Percentiles rank a stretch among this genome's conserved stretches.
Evolutionary conservation across 2,888 invertebrate species (phyloP).

Genomic region (Petrolisthes cinctipes): DNA sequence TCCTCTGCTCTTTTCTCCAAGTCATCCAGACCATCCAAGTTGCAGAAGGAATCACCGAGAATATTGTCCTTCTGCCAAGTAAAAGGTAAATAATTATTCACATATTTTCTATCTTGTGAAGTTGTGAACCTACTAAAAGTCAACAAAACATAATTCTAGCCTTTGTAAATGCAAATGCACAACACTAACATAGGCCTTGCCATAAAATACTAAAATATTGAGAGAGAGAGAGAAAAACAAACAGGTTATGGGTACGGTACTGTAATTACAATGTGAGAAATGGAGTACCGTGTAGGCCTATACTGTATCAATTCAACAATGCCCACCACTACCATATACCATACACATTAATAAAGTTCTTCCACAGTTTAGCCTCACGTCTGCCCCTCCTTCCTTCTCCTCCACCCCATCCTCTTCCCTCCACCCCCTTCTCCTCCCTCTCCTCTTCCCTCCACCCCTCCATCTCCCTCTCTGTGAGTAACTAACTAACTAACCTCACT

Average conservation of each 20-base stretch:
- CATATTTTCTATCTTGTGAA: not conserved
- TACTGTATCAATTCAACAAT: no score
- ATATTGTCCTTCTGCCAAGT: slow-evolving; percentile 22
- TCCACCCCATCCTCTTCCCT: not conserved
- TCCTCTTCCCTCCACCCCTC: not conserved
- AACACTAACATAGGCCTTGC: not conserved
- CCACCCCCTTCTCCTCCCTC: not conserved
- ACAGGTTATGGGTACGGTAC: no score
- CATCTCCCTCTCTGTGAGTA: not conserved
- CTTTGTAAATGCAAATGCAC: not conserved
- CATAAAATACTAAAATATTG: no score
- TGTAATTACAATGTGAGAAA: no score
- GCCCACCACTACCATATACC: no score
- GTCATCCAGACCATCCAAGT: slow-evolving; percentile 25
- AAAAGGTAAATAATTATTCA: no score
- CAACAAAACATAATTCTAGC: not conserved
- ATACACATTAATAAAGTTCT: no score
- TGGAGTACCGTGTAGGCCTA: no score
- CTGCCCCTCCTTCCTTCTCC: not conserved
- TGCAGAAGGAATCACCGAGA: slow-evolving; percentile 37
- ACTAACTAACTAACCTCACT: not conserved
- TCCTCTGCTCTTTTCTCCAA: not conserved
- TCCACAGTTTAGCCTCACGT: no score
- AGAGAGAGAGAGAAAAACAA: no score
- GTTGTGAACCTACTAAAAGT: not conserved